Evolutionary conservation across 2,113 vertebrate genomes (phyloP), one percentile per base, ranked within the genome.

Genomic region (Geococcyx californianus): DNA sequence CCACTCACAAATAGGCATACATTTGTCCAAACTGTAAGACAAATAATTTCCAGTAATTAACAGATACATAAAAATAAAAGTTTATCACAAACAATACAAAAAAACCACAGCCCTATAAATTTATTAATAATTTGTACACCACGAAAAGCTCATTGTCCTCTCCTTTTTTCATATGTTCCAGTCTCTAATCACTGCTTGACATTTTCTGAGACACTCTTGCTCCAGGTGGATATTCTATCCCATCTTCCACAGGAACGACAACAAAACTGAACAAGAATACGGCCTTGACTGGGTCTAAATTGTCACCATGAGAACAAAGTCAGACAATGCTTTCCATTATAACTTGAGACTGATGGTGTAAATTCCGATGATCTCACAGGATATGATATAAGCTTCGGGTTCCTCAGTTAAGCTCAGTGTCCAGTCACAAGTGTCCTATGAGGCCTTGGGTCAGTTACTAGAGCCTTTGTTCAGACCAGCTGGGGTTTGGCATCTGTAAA

Each of bases 391-490:
- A 91, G 82, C 31, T 82, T 72, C 60, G 29, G 51, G 80, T 88
- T 83, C 64, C 33, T 74, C 55, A 66, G 60, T 55, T 74, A 82
- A 90, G 59, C 75, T 77, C 63, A 3, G 3, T 60, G 54, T 40
- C 67, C 85, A 70, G 62, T 52, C 85, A 93, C 92, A 92, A 86
- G 52, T 14, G 16, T 76, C 45, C 70, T 86, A 4, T 0, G 2
- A 86, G 55, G n/a, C 63, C 38, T 64, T 59, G 26, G 36, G 42
- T 83, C 72, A 83, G 55, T 72, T 87, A 90, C 59, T 84, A 64
- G 77, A 92, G 76, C 67, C 59, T 95, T 91, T 95, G 78, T 96
- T 85, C 36, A 18, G 7, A 79, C 20, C 67, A 90, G 55, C 38
- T 92, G 88, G 52, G 63, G 42, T 88, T 93, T 80, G 23, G 29